phyloP scores from a whole-genome alignment of 2,888 invertebrate species.

The Aplocera efformata region DNA sequence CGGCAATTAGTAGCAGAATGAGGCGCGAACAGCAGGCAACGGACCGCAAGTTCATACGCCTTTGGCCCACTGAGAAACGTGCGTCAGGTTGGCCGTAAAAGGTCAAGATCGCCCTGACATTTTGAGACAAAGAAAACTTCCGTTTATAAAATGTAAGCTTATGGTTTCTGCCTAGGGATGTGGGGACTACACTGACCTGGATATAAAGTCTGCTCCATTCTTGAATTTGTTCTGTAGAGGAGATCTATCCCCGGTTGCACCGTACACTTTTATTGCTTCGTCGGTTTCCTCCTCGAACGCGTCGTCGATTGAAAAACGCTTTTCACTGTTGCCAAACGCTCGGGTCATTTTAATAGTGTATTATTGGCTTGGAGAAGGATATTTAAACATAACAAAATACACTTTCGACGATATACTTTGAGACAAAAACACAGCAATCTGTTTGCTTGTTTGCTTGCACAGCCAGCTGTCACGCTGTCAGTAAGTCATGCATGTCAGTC shows the following conservation, averaged over 20 bases:
- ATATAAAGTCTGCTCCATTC: slow-evolving; percentile 65
- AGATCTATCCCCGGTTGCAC: slow-evolving; percentile 86
- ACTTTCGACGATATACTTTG: slow-evolving; percentile 32
- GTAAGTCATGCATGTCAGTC: too few species aligned
- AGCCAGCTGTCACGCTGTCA: too few species aligned
- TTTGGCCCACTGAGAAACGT: slow-evolving; percentile 57
- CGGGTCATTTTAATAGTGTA: slow-evolving; percentile 68
- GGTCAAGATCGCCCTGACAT: slow-evolving; percentile 55
- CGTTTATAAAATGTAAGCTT: neutral
- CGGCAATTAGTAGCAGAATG: slow-evolving; percentile 41
- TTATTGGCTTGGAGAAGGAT: slow-evolving; percentile 50
- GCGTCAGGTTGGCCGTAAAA: slow-evolving; percentile 50
- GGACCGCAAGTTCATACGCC: slow-evolving; percentile 52
- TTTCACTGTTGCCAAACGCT: slow-evolving; percentile 76
- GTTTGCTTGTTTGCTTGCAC: too few species aligned
- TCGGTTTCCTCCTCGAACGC: slow-evolving; percentile 93
- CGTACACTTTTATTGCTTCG: slow-evolving; percentile 90
- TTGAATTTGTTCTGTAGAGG: slow-evolving; percentile 80
- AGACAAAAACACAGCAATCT: slow-evolving; percentile 58
- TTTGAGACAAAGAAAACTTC: slow-evolving; percentile 38
- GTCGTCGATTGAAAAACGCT: slow-evolving; percentile 90
- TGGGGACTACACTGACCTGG: slow-evolving; percentile 39
- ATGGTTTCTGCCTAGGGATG: neutral
- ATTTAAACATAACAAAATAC: slow-evolving; percentile 63
- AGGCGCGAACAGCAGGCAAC: slow-evolving; percentile 29